Base-by-base conservation (phyloP, 2,113 vertebrate genomes). In the Trachemys scripta region DNA sequence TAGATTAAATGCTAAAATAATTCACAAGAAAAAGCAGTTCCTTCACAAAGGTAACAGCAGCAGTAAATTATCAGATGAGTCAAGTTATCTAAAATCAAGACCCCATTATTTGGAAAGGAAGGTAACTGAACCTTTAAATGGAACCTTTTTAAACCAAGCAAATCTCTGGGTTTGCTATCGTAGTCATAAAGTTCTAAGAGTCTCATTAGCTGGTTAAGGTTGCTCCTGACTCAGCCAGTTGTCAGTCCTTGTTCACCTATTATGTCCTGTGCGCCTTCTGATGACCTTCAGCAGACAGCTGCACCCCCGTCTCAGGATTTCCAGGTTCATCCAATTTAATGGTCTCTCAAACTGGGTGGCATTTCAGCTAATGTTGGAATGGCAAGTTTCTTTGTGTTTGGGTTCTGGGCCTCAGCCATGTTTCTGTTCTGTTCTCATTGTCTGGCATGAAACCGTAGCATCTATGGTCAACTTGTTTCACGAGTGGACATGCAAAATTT, bases 371-470 rank as follows among this genome's bases (percentile, higher is more conserved):
- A 93, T 82, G 3, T 76, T 85, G 72, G 11, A 0, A 42, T 62
- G 85, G 69, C 80, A 91, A 84, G 65, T 97, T 97, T 96, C 93
- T 53, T 84, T 1, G 0, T 93, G 93, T 93, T 95, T 97, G 86
- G 89, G 45, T 29, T 97, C 95, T 86, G 89, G 92, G 88, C 79
- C 91, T 96, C 82, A 94, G 87, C 93, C 87, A 69, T 96, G 89
- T 93, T 95, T 78, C 85, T 95, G 45, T 78, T 83, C 90, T 88
- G 65, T 86, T 94, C 90, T 29, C 50, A 12, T 78, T 96, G 93
- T 93, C 96, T 96, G 92, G 83, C 31, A 0, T 59, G 88, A 90
- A 96, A 93, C 87, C 93, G 80, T 84, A 86, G 22, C 85, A 62
- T 35, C 90, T 92, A 85, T 96, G 72, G 89, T 89, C 80, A 88